Base-by-base conservation (phyloP, 2,888 invertebrate genomes). In the Hyalella azteca region DNA sequence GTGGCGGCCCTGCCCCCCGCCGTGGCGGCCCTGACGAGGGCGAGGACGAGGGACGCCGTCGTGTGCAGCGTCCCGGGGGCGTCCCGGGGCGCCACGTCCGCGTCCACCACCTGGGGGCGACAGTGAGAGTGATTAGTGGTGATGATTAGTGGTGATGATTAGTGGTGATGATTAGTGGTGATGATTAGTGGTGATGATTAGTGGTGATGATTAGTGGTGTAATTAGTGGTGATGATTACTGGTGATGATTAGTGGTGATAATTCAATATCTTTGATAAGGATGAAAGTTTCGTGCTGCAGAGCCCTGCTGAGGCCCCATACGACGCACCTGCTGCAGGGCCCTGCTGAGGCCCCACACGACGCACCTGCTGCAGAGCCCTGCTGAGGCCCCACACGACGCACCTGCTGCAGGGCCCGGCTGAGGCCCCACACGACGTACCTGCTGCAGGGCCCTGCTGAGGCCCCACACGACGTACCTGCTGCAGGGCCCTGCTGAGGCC, bases 1-100 rank as follows among this genome's bases (percentile, higher is more conserved):
- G 49, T 15, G 19, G 22, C 48, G 13, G 32, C 48, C 29, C 39
- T 22, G 45, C 73, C 59, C 59, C 59, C 59, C 5, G 29, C 59
- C 26, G 86, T 85, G 19, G 86, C 85, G 73, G 86, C 86, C 81
- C 88, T 88, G 5, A 89, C 86, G 59, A 85, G 79, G 50, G 78
- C 54, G 13, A 85, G 75, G 49, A 79, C 11, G 19, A 85, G 82
- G 1, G 66, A 48, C 32, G 81, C 82, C 13, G 81, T 79, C 2
- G 79, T 73, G 81, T 82, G 79, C 39, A 84, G 81, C 39, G 79
- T 82, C 4, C 78, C 79, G 3, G 82, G 79, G 13, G 84, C 81
- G 78, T 84, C 84, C 9, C 84, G 77, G n/a, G 84, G 84, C 3
- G 80, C 81, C 3, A 81, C 84, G 48, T 84, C 84, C n/a, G 84